Percentiles rank a stretch among this genome's conserved stretches.
phyloP scores from a whole-genome alignment of 2,888 invertebrate genomes.

The Megastigmus dorsalis region DNA sequence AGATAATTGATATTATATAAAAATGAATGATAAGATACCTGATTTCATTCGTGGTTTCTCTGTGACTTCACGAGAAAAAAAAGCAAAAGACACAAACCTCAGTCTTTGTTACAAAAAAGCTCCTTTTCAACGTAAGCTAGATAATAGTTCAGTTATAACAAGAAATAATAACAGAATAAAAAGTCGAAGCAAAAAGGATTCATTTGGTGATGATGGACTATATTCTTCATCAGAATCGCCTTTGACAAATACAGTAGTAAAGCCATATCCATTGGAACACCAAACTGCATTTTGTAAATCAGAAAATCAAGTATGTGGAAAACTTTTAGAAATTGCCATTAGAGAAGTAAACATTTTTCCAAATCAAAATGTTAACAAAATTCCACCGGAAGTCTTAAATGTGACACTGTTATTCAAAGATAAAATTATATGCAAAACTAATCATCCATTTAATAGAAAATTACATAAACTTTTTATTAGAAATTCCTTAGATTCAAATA shows the following conservation, averaged over 20 bases:
- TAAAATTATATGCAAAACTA: conserved; percentile 65
- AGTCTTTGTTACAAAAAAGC: conserved; percentile 46
- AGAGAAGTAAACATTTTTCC: conserved; percentile 64
- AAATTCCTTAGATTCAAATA: conserved; percentile 59
- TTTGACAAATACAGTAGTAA: conserved; percentile 62
- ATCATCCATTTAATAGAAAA: conserved; percentile 67
- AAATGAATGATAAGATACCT: conserved; percentile 40
- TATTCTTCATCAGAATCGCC: conserved; percentile 62
- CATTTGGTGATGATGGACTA: conserved; percentile 63
- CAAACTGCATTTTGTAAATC: conserved; percentile 57
- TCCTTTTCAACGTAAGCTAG: conserved; percentile 39
- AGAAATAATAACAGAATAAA: conserved; percentile 41
- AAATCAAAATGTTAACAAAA: conserved; percentile 51
- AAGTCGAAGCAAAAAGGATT: conserved; percentile 29
- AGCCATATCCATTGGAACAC: conserved; percentile 61
- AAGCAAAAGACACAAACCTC: conserved; percentile 30
- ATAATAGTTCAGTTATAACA: conserved; percentile 53
- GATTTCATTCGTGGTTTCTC: conserved; percentile 46
- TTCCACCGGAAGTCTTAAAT: conserved; percentile 59
- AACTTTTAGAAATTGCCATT: conserved; percentile 67
- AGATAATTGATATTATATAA: background rate
- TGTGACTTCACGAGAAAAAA: conserved; percentile 24
- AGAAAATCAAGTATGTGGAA: conserved; percentile 57
- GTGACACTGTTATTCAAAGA: conserved; percentile 65
- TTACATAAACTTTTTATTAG: conserved; percentile 67